phyloP scores from a whole-genome alignment of 2,888 invertebrate genomes.

The Anodontia alba region DNA sequence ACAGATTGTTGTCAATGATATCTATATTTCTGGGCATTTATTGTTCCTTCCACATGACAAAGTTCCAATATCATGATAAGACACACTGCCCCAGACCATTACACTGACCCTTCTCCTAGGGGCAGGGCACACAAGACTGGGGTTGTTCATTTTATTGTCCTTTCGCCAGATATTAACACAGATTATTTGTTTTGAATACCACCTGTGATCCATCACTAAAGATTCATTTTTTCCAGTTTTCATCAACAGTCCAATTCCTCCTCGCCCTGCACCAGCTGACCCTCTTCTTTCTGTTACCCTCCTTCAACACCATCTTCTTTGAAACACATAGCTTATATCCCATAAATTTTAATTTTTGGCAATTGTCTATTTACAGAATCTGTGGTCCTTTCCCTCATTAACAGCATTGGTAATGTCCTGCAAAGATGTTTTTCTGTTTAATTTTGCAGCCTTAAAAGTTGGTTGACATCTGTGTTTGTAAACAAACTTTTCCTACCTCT shows the following conservation, averaged over 20 bases:
- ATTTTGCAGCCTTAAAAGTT: slow-evolving; percentile 19
- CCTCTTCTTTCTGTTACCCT: slow-evolving; percentile 17
- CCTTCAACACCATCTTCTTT: slow-evolving; percentile 30
- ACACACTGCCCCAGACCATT: slow-evolving; percentile 9
- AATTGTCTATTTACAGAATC: slow-evolving; percentile 10
- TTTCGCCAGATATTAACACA: slow-evolving; percentile 22
- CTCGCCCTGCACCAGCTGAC: slow-evolving; percentile 18
- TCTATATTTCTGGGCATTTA: slow-evolving; percentile 9
- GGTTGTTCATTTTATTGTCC: slow-evolving; percentile 25
- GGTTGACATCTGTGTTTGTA: slow-evolving; percentile 17
- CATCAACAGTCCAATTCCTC: slow-evolving; percentile 25
- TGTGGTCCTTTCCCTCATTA: slow-evolving; percentile 17
- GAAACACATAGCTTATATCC: slow-evolving; percentile 19
- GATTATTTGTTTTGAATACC: slow-evolving; percentile 17
- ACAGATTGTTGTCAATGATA: slow-evolving; percentile 10
- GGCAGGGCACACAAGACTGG: slow-evolving; percentile 11
- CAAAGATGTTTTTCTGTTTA: slow-evolving; percentile 9
- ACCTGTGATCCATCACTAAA: slow-evolving; percentile 24
- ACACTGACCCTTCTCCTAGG: slow-evolving; percentile 6
- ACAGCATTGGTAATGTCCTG: not conserved
- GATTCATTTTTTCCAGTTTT: slow-evolving; percentile 27
- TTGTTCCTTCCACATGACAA: slow-evolving; percentile 22
- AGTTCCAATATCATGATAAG: slow-evolving; percentile 27
- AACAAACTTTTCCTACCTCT: slow-evolving; percentile 25
- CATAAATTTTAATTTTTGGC: not conserved